Percentiles rank a stretch among this genome's conserved stretches.
phyloP scores from a whole-genome alignment of 2,113 vertebrate genomes.

The Nothoprocta pentlandii region DNA sequence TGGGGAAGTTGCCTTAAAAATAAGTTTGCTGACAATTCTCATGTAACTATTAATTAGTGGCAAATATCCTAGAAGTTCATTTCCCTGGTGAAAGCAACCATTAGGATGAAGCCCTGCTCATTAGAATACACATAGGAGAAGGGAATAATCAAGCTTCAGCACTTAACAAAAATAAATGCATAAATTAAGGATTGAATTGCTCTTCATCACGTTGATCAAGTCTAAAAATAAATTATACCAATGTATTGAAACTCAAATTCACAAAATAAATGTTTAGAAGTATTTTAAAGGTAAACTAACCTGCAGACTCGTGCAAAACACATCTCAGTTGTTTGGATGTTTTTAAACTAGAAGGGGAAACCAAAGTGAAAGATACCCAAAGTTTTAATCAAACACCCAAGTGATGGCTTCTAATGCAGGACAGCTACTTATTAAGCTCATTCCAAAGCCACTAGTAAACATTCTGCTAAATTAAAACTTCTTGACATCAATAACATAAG shows the following conservation, averaged over 20 bases:
- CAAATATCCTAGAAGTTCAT: constrained; percentile 27
- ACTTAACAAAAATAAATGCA: background rate
- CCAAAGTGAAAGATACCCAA: background rate
- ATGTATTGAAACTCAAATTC: background rate
- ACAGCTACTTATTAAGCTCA: background rate
- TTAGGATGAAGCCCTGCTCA: background rate
- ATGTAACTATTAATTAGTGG: background rate
- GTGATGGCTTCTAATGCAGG: constrained; percentile 6
- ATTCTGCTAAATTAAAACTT: constrained; percentile 4
- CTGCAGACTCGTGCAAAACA: background rate
- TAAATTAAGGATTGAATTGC: background rate
- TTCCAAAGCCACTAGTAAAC: background rate
- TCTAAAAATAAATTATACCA: background rate
- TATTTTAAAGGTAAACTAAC: background rate
- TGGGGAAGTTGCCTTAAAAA: background rate
- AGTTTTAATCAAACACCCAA: background rate
- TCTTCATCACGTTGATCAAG: constrained; percentile 13
- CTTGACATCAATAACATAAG: background rate
- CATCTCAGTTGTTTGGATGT: background rate
- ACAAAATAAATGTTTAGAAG: background rate
- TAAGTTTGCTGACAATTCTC: background rate
- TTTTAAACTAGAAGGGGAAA: background rate
- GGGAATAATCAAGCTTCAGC: background rate
- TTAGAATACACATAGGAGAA: constrained; percentile 20
- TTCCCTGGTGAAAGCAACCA: background rate